Base-by-base conservation (phyloP, 2,113 vertebrate species). In the Crotalus helleri region DNA sequence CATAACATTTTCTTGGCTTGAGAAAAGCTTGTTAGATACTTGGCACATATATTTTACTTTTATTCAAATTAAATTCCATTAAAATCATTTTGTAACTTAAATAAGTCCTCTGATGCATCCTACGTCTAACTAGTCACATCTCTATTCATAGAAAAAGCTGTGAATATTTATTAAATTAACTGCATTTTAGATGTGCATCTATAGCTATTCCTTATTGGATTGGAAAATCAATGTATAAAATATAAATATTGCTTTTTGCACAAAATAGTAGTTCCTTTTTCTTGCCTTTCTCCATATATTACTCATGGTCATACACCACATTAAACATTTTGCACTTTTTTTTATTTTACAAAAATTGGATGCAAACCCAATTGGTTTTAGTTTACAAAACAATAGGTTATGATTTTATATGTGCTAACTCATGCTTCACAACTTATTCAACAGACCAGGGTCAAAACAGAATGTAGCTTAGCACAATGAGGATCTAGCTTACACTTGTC, bases 51-150 rank as follows among this genome's bases (percentile, higher is more conserved):
- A n/a, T 26, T 90, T 53, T 81, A 11, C 74, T 92, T 92, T 89
- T 92, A 89, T 81, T 92, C 81, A 89, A 89, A 92, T 89, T 90
- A 53, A 90, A 85, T 90, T 19, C n/a, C 81, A 85, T 81, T 92
- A 88, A 74, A 64, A 69, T 64, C 58, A 93, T 85, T 90, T 85
- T 88, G 51, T 85, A 90, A 88, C 51, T 92, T 55, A 92, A 89
- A 21, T 85, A 57, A 74, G 11, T 89, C 29, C 12, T 46, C 88
- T 51, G 54, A 85, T 51, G 44, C 64, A 89, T 15, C 23, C 17
- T 88, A 33, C 13, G 2, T 12, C 7, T 39, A 74, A 15, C 24
- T 69, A 10, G n/a, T 33, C 3, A 51, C 26, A 74, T 5, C 24
- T 57, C 33, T 53, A 85, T 46, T 90, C 54, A 58, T 19, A 85